Conservation (phyloP, 2,797 vertebrate genomes). For the Falco naumanni region DNA sequence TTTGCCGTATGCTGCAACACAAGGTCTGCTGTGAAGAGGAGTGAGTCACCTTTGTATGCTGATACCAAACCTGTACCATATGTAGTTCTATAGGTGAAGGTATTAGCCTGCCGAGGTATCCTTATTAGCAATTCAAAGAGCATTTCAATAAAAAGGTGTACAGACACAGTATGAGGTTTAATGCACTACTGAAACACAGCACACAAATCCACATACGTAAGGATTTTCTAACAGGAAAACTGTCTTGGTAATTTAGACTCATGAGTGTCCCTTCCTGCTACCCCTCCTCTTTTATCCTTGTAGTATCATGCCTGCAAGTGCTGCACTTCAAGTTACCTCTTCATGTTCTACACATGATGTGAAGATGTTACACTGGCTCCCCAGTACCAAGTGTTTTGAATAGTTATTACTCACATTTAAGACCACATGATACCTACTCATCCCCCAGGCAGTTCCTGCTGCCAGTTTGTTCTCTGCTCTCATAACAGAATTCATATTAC, state of each 20-base stretch:
- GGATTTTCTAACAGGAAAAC: background rate
- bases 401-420: background rate
- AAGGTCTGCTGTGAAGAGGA: constrained; percentile 11
- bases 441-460: background rate
- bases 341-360: background rate
- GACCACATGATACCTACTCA: background rate
- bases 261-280: background rate
- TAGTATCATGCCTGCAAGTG: background rate
- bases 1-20: background rate
- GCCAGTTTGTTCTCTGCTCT: background rate
- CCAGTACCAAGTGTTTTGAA: background rate
- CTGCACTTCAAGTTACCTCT: background rate
- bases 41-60: background rate
- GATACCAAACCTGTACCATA: background rate
- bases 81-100: background rate
- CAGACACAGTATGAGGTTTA: background rate
- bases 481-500: background rate
- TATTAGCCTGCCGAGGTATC: background rate
- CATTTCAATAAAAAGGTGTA: background rate
- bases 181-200: background rate
- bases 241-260: background rate
- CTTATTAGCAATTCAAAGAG: background rate
- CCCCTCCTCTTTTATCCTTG: background rate
- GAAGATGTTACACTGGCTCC: background rate
- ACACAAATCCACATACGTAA: background rate